A percentile compares a stretch with the other conserved stretches of the same genome.
Evolutionary conservation across 2,113 vertebrate genomes (phyloP).

Genomic region (Regulus satrapa): DNA sequence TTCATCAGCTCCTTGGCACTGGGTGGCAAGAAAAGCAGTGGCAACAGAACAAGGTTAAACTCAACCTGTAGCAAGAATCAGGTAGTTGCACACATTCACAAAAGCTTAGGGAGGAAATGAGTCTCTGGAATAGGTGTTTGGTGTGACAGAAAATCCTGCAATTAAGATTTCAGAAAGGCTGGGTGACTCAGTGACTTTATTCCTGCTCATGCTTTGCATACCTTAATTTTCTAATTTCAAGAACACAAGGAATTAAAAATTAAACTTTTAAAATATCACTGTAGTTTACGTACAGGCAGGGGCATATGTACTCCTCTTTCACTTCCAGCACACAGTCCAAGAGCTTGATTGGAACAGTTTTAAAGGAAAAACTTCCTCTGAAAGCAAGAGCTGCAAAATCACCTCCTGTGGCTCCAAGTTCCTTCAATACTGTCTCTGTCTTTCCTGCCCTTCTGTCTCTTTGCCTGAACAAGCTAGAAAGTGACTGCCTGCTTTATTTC

Average conservation of each 20-base stretch:
- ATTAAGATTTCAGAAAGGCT: neutral
- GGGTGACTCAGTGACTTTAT: neutral
- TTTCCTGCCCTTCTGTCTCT: neutral
- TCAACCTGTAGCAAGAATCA: neutral
- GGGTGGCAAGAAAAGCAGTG: neutral
- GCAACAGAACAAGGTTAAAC: neutral
- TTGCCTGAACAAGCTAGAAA: neutral
- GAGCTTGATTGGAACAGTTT: neutral
- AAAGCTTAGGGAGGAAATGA: neutral
- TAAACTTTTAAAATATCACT: neutral
- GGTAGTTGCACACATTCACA: neutral
- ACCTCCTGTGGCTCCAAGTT: neutral
- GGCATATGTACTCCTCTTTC: neutral
- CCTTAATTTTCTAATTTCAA: neutral
- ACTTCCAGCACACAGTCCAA: neutral
- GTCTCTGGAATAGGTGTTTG: neutral
- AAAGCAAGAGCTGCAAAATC: neutral
- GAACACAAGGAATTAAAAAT: neutral
- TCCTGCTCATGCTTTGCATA: neutral
- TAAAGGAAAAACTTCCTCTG: neutral
- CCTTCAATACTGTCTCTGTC: neutral
- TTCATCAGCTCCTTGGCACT: neutral
- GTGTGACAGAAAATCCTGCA: neutral
- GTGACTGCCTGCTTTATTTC: neutral
- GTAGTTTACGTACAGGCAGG: neutral